Evolutionary conservation across 1,140 invertebrate species (phyloP).

Genomic region (Campodea augens): DNA sequence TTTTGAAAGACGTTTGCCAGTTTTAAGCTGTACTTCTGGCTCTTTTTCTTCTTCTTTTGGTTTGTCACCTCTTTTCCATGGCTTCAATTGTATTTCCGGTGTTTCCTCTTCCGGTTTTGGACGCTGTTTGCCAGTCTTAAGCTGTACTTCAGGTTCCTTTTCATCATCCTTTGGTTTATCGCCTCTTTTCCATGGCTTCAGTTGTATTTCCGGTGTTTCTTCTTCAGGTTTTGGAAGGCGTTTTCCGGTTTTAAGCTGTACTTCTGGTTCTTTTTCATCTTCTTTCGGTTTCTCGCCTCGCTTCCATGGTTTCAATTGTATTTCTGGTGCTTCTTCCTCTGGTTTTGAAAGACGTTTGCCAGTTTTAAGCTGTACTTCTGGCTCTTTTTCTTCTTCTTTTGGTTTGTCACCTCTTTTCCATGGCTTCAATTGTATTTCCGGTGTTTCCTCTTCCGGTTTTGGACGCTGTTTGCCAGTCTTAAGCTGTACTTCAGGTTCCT

Average conservation of each 20-base stretch:
- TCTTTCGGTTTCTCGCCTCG: too few relatives aligned
- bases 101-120: conserved; percentile 9
- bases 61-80: conserved; percentile 10
- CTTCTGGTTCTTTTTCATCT: too few relatives aligned
- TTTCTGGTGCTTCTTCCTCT: conserved; percentile 17
- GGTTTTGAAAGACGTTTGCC: too few relatives aligned
- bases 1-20: conserved; percentile 13
- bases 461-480: too few relatives aligned
- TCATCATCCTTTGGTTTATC: neutral
- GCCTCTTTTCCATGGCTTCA: conserved; percentile 11
- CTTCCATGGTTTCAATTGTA: conserved; percentile 20
- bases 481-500: conserved; percentile 21
- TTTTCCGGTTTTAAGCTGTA: conserved; percentile 7
- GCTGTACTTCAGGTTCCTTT: conserved; percentile 8
- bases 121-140: too few relatives aligned
- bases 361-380: conserved; percentile 10
- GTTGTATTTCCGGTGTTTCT: conserved; percentile 9
- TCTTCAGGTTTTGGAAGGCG: conserved; percentile 13
- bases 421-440: conserved; percentile 13
- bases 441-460: conserved; percentile 4
- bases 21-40: conserved; percentile 14
- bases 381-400: conserved; percentile 18
- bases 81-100: conserved; percentile 11
- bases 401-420: conserved; percentile 18
- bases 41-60: conserved; percentile 7